These are phyloP conservation scores for Gonocerus acuteangulatus DNA, from an alignment of 2,888 invertebrate genomes.

Conservation along the genomic window DNA sequence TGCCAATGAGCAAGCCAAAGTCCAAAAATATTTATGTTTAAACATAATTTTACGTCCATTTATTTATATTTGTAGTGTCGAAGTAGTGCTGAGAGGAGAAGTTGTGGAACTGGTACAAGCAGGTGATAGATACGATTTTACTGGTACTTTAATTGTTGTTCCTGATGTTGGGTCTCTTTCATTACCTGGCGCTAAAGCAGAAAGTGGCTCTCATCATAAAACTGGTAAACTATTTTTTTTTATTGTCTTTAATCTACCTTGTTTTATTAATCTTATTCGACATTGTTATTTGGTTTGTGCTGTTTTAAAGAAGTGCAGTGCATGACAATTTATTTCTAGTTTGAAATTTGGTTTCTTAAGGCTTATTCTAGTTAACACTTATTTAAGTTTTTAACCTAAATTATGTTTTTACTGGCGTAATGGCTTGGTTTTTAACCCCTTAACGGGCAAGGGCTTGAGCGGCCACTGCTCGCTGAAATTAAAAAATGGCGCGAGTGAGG, in stretches of 20 bases:
- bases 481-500: no score
- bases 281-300: not conserved
- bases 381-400: no score
- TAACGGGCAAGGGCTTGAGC: no score
- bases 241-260: not conserved
- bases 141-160: slow-evolving; percentile 91
- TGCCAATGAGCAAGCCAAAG: no score
- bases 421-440: no score
- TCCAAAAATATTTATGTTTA: no score
- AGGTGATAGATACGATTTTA: slow-evolving; percentile 79
- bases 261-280: not conserved
- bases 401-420: no score
- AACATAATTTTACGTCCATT: no score
- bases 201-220: slow-evolving; percentile 66
- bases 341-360: not conserved
- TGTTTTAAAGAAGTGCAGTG: not conserved
- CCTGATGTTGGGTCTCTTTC: slow-evolving; percentile 88
- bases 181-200: slow-evolving; percentile 78
- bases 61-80: no score
- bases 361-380: no score
- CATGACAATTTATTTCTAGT: not conserved
- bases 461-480: no score
- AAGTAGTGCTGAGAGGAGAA: slow-evolving; percentile 89
- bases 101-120: slow-evolving; percentile 93
- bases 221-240: slow-evolving; percentile 42